Percentiles rank a stretch among this genome's conserved stretches.
These are phyloP conservation scores for Malthinus flaveolus DNA, from an alignment of 2,888 invertebrate genomes.

Conservation along the genomic window DNA sequence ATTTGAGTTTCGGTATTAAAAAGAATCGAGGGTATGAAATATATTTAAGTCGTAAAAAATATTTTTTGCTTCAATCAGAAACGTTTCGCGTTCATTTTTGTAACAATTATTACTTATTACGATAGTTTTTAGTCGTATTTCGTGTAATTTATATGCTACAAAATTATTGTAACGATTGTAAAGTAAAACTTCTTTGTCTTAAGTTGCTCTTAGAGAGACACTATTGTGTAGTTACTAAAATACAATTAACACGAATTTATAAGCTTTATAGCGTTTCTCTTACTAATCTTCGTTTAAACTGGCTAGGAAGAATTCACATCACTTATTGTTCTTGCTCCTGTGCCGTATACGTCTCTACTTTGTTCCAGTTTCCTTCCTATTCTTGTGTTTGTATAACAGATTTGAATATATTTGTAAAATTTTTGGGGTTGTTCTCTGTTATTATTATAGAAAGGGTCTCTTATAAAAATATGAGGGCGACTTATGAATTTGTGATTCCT, in stretches of 20 bases:
- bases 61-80: too few relatives aligned
- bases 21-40: too few relatives aligned
- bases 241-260: slow-evolving; percentile 31
- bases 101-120: background rate
- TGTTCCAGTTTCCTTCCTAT: slow-evolving; percentile 28
- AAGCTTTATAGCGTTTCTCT: slow-evolving; percentile 30
- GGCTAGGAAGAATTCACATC: slow-evolving; percentile 28
- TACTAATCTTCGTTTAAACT: slow-evolving; percentile 30
- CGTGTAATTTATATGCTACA: slow-evolving; percentile 25
- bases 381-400: slow-evolving; percentile 27
- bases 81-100: background rate
- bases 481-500: slow-evolving; percentile 24
- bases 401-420: slow-evolving; percentile 27
- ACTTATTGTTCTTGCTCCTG: slow-evolving; percentile 29
- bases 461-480: slow-evolving; percentile 25
- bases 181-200: slow-evolving; percentile 28
- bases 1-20: too few relatives aligned
- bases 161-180: slow-evolving; percentile 24
- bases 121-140: background rate
- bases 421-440: slow-evolving; percentile 20
- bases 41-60: background rate
- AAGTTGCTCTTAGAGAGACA: slow-evolving; percentile 24
- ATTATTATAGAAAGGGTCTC: slow-evolving; percentile 24
- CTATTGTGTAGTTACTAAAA: slow-evolving; percentile 27
- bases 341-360: slow-evolving; percentile 27